Evolutionary conservation across 2,888 invertebrate species (phyloP).

Genomic region (Tubiluchus corallicola): DNA sequence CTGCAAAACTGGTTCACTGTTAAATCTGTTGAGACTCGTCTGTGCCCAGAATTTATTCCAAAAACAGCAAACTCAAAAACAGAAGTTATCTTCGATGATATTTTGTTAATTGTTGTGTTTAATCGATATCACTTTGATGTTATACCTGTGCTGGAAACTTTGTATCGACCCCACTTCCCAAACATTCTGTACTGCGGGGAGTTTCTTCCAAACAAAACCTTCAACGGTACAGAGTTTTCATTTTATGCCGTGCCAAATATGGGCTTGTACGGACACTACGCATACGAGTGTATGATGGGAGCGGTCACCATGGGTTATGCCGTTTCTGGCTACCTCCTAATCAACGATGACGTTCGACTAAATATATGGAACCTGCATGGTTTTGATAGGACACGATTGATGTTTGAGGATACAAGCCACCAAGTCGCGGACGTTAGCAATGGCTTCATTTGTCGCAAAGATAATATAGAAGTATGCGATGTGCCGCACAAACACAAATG

Average conservation of each 20-base stretch:
- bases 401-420: neutral
- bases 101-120: neutral
- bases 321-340: neutral
- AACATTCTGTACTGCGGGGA: neutral
- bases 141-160: neutral
- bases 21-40: neutral
- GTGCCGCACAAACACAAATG: slow-evolving; percentile 3
- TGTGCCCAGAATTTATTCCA: neutral
- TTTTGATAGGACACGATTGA: neutral
- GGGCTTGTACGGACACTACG: neutral
- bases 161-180: neutral
- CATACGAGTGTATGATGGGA: neutral
- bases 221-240: neutral
- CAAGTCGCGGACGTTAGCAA: neutral
- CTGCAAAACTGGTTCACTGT: neutral
- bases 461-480: neutral
- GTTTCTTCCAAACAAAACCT: neutral
- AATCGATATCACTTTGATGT: neutral
- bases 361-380: neutral
- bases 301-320: neutral
- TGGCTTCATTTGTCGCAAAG: neutral
- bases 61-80: neutral
- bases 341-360: neutral
- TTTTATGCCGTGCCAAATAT: neutral
- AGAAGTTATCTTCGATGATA: neutral